phyloP scores from a whole-genome alignment of 2,113 vertebrate genomes.

The Bambusicola thoracicus region DNA sequence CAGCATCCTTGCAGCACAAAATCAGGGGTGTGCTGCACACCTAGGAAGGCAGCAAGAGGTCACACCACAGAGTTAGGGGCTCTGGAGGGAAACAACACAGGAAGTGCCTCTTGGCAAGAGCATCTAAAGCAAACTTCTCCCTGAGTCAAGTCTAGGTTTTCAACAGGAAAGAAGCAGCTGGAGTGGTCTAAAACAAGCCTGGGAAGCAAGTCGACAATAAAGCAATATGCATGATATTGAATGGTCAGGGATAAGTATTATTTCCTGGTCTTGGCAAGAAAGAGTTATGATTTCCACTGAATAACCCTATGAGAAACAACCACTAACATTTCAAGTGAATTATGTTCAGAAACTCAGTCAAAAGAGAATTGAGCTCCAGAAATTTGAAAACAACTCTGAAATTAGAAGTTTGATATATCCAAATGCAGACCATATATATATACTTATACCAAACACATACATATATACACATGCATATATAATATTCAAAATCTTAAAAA shows the following conservation, averaged over 20 bases:
- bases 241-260: not conserved
- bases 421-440: not conserved
- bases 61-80: not conserved
- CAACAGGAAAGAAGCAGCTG: not conserved
- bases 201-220: not conserved
- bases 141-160: not conserved
- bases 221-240: not conserved
- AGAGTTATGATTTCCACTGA: not conserved
- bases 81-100: not conserved
- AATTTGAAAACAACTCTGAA: not conserved
- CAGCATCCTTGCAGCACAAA: not conserved
- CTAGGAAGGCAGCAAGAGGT: not conserved
- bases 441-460: not conserved
- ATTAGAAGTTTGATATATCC: not conserved
- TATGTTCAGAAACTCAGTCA: not conserved
- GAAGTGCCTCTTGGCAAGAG: not conserved
- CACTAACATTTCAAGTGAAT: not conserved
- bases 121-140: not conserved
- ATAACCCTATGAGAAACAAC: not conserved
- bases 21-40: fast-evolving
- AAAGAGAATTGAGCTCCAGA: not conserved
- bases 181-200: not conserved
- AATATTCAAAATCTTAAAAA: not conserved
- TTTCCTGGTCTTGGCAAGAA: not conserved
- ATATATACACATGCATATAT: not conserved